Percentiles rank a stretch among this genome's conserved stretches.
These are phyloP conservation scores for Pachycephala philippinensis DNA, from an alignment of 2,113 vertebrate genomes.

Conservation along the genomic window DNA sequence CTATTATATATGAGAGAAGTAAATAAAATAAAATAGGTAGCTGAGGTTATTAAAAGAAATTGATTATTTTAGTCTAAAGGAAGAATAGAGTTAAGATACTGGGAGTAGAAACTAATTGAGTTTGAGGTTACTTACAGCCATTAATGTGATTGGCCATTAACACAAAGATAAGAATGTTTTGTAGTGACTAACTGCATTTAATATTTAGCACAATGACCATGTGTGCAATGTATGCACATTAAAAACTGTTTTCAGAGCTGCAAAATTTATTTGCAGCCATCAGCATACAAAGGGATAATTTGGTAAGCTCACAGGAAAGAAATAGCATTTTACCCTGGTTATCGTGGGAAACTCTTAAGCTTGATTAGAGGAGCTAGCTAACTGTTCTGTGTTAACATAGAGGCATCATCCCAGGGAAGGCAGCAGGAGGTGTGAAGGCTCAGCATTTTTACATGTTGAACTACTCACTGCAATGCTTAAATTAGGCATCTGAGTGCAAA, in stretches of 20 bases:
- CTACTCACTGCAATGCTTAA: not conserved
- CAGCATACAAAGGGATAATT: not conserved
- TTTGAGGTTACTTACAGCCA: not conserved
- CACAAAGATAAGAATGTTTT: not conserved
- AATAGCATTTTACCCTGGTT: not conserved
- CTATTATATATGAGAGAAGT: not conserved
- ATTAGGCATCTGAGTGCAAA: slow-evolving; percentile 17
- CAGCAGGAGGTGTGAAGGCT: not conserved
- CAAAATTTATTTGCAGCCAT: not conserved
- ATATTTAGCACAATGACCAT: not conserved
- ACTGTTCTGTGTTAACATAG: slow-evolving; percentile 3
- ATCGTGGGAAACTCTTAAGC: not conserved
- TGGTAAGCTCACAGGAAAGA: not conserved
- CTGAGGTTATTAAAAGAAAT: not conserved
- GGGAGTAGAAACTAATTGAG: not conserved
- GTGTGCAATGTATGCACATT: not conserved
- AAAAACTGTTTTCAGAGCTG: not conserved
- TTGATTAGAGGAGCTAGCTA: slow-evolving; percentile 9
- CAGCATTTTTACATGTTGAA: slow-evolving; percentile 1
- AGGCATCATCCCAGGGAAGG: not conserved
- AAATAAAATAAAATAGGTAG: not conserved
- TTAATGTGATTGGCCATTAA: not conserved
- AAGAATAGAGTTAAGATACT: not conserved
- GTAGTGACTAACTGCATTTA: not conserved
- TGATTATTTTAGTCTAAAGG: not conserved